phyloP scores from a whole-genome alignment of 2,888 invertebrate genomes.

The Alloplasta piceator region DNA sequence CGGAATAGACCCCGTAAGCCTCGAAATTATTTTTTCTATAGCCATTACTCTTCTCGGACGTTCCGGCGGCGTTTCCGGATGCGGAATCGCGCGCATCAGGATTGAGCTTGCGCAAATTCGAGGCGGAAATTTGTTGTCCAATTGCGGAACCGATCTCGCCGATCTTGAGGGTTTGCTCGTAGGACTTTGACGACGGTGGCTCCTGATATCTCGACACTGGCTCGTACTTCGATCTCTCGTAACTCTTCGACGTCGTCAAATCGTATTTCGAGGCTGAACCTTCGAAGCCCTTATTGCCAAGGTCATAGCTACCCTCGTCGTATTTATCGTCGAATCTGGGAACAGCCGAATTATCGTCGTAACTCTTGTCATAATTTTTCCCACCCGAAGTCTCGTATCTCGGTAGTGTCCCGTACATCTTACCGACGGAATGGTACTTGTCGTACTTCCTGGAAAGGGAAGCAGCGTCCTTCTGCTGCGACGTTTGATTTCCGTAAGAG shows the following conservation, averaged over 20 bases:
- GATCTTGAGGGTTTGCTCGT: constrained; percentile 81
- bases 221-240: constrained; percentile 80
- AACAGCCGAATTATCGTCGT: constrained; percentile 67
- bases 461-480: not conserved
- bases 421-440: constrained; percentile 77
- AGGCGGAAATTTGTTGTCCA: constrained; percentile 45
- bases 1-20: constrained; percentile 82
- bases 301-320: constrained; percentile 71
- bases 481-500: constrained; percentile 71
- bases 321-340: constrained; percentile 69
- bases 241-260: constrained; percentile 80
- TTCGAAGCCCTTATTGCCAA: constrained; percentile 69
- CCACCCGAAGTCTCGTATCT: constrained; percentile 74
- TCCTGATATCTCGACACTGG: constrained; percentile 76
- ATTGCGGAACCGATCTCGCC: constrained; percentile 75
- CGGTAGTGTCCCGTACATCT: constrained; percentile 81
- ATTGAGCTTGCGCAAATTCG: constrained; percentile 69
- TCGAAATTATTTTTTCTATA: constrained; percentile 82
- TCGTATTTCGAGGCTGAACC: constrained; percentile 77
- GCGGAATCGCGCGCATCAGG: constrained; percentile 67
- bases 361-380: constrained; percentile 69
- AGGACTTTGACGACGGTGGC: constrained; percentile 73
- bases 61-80: constrained; percentile 31
- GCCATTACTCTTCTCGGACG: constrained; percentile 80
- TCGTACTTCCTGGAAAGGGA: constrained; percentile 68